Percentiles rank a stretch among this genome's conserved stretches.
These are phyloP conservation scores for Leucoptera coffeella DNA, from an alignment of 2,888 invertebrate species.

Conservation along the genomic window DNA sequence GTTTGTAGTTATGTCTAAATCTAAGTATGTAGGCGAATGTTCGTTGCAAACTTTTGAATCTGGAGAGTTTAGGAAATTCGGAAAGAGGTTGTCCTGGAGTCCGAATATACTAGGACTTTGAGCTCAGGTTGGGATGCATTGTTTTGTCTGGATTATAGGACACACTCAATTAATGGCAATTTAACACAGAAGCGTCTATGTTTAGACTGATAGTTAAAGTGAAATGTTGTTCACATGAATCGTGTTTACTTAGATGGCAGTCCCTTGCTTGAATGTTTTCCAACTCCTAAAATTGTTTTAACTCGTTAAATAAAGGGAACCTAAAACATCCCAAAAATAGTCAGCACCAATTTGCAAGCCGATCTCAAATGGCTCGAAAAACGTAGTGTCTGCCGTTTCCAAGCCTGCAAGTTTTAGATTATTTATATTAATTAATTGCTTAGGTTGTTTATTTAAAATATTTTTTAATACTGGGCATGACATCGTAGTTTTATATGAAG, in stretches of 20 bases:
- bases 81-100: slow-evolving; percentile 4
- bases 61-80: slow-evolving; percentile 2
- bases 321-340: slow-evolving; percentile 1
- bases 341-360: slow-evolving; percentile 1
- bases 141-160: slow-evolving; percentile 2
- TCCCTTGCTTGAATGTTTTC: slow-evolving; percentile 1
- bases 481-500: not conserved
- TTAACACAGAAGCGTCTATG: slow-evolving; percentile 4
- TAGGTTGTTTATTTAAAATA: slow-evolving; percentile 1
- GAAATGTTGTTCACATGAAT: slow-evolving; percentile 4
- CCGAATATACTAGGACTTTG: too few relatives aligned
- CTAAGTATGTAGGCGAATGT: slow-evolving; percentile 3
- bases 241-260: slow-evolving; percentile 1
- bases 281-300: slow-evolving; percentile 4
- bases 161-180: slow-evolving; percentile 4
- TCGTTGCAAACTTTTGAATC: not conserved
- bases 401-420: not conserved
- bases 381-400: not conserved
- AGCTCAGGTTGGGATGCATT: slow-evolving; percentile 2
- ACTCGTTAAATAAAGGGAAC: slow-evolving; percentile 1
- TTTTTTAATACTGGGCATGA: not conserved
- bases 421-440: not conserved
- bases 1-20: too few relatives aligned
- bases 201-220: slow-evolving; percentile 1
- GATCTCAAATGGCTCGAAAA: not conserved